These are phyloP conservation scores for Pollenia griseotomentosa DNA, from an alignment of 2,888 invertebrate species.

Conservation along the genomic window DNA sequence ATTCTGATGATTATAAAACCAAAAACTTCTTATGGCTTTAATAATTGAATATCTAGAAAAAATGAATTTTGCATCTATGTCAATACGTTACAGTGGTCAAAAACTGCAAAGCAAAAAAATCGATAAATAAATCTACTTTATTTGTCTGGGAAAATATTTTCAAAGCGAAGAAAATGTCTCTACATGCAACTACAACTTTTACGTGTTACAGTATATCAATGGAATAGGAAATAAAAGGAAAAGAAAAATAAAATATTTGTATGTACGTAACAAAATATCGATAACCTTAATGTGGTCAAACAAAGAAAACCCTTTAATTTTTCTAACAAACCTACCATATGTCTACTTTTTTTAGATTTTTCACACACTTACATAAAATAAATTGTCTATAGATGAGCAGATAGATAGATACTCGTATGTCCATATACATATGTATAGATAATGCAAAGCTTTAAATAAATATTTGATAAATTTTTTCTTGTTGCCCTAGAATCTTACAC, in stretches of 20 bases:
- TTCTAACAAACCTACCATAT: slow-evolving; percentile 38
- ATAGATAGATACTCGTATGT: background rate
- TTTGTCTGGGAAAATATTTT: slow-evolving; percentile 4
- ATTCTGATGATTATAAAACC: background rate
- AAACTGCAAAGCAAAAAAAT: background rate
- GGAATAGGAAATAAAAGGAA: background rate
- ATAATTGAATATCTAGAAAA: slow-evolving; percentile 22
- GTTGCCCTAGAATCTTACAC: slow-evolving; percentile 20
- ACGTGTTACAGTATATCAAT: background rate
- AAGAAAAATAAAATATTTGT: background rate
- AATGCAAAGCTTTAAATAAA: slow-evolving; percentile 61
- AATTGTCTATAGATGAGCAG: background rate
- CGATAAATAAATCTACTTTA: slow-evolving; percentile 26
- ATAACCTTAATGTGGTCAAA: slow-evolving; percentile 63
- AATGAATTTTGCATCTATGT: background rate
- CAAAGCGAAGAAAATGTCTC: background rate
- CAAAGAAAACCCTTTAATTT: slow-evolving; percentile 40
- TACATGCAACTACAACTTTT: background rate
- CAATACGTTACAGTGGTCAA: slow-evolving; percentile 3
- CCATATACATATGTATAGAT: background rate
- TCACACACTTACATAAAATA: no score
- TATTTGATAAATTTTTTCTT: slow-evolving; percentile 61
- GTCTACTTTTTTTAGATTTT: slow-evolving; percentile 20
- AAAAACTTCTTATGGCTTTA: background rate
- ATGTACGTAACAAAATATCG: slow-evolving; percentile 49